Evolutionary conservation across 2,113 vertebrate species (phyloP), one percentile per base, ranked within the genome.

Genomic region (Panthera uncia): DNA sequence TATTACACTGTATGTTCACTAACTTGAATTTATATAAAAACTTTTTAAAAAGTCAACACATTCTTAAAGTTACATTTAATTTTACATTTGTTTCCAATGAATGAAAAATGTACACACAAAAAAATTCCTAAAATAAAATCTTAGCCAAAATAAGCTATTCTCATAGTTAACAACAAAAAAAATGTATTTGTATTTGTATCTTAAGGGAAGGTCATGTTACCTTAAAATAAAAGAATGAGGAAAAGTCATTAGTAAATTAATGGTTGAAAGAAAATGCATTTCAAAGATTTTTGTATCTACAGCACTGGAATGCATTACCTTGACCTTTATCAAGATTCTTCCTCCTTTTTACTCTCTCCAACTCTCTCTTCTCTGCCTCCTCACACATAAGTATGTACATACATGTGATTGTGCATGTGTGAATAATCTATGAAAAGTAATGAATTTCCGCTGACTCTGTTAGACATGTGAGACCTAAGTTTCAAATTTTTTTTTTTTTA

Each of bases 141-240:
- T 73, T 88, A 89, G 55, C 45, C 45, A 86, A 85, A 92, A 68
- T 85, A 29, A 80, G 15, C n/a, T 55, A 81, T 52, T 88, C 48
- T 83, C 14, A 31, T 10, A 91, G n/a, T 84, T 16, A 95, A 45
- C 45, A 45, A 45, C 45, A 45, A 45, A 45, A 45, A 45, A 45
- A 45, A 45, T 45, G 7, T 45, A 25, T 15, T 82, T 91, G 18
- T 36, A 87, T 87, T 85, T 63, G 9, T 86, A 13, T 38, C 69
- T 91, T 61, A 96, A 91, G 68, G 21, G 21, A 94, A 74, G 33
- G 15, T 94, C 19, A 86, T 63, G 8, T 92, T 92, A 85, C 27
- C 25, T 74, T 89, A 91, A 96, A 94, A 83, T 83, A 55, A 84
- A 96, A 52, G 50, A 73, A 95, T 78, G 61, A 86, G 45, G n/a